Evolutionary conservation across 2,888 invertebrate genomes (phyloP).

Genomic region (Yponomeuta cagnagella): DNA sequence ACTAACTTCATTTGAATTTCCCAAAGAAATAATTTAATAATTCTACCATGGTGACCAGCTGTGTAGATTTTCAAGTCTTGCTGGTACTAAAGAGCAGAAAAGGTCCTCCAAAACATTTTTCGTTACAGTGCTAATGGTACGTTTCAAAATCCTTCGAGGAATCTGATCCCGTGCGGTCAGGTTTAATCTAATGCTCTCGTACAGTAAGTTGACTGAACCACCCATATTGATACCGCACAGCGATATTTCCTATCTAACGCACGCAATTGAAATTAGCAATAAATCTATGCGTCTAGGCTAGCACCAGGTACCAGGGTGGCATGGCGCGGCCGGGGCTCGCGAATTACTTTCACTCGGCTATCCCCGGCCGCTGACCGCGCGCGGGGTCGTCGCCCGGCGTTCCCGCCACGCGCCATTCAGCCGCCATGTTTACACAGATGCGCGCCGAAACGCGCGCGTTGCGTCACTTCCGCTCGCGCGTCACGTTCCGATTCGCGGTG

Average conservation of each 20-base stretch:
- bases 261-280: slow-evolving; percentile 17
- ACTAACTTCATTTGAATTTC: too few species aligned
- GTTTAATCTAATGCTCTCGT: neutral
- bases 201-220: neutral
- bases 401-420: slow-evolving; percentile 67
- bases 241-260: neutral
- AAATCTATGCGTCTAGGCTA: slow-evolving; percentile 19
- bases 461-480: slow-evolving; percentile 67
- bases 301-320: slow-evolving; percentile 55
- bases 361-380: slow-evolving; percentile 68
- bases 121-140: too few species aligned
- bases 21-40: too few species aligned
- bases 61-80: too few species aligned
- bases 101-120: too few species aligned
- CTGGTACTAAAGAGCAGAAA: too few species aligned
- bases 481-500: slow-evolving; percentile 56
- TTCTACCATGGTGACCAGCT: too few species aligned
- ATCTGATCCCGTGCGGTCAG: neutral
- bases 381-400: slow-evolving; percentile 61
- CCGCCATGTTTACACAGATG: slow-evolving; percentile 74
- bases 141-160: neutral
- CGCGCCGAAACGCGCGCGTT: slow-evolving; percentile 70
- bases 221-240: neutral
- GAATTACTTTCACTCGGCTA: slow-evolving; percentile 75
- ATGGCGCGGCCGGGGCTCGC: slow-evolving; percentile 62